Evolutionary conservation across 1,140 invertebrate genomes (phyloP), one percentile per base, ranked within the genome.

Genomic region (Pseudomyrmex flavicornis): DNA sequence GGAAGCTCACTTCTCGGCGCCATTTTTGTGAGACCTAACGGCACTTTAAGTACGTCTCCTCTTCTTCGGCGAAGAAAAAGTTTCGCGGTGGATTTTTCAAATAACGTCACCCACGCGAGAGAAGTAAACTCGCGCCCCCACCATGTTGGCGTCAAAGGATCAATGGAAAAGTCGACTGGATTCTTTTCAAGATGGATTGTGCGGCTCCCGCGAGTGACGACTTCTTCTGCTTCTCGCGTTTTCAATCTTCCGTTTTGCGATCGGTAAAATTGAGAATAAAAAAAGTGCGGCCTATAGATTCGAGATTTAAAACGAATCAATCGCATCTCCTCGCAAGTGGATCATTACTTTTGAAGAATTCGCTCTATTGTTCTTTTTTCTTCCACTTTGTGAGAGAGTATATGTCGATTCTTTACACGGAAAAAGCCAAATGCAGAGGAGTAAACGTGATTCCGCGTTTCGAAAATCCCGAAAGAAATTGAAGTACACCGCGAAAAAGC

Each of bases 41-140:
- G 86, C 77, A 89, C 86, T 90, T 90, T 90, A 89, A 90, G 89
- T 88, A 88, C 84, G 80, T 87, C 63, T 56, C 56, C 52, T 20
- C 54, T n/a, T 75, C 59, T 61, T 75, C 44, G 83, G 68, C 5
- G 69, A 46, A 80, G 87, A 82, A 85, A 88, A 89, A 85, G 75
- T 87, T 89, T 82, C 70, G 83, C 82, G 63, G 87, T 82, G 85
- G 66, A 89, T 89, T 87, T 89, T 87, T 88, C 85, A 75, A 87
- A 75, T 72, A 84, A 88, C 82, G 86, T 88, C 85, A 87, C 86
- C 86, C 75, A 69, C 62, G 73, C 85, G 73, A 70, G 73, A 70
- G 44, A 61, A 63, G 46, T 46, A 87, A 84, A 86, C 70, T 75
- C 63, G 46, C 66, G 22, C 58, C 65, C 5, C 58, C 74, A 52